Conservation (phyloP, 2,888 invertebrate species). For the Anagyrus pseudococci region DNA sequence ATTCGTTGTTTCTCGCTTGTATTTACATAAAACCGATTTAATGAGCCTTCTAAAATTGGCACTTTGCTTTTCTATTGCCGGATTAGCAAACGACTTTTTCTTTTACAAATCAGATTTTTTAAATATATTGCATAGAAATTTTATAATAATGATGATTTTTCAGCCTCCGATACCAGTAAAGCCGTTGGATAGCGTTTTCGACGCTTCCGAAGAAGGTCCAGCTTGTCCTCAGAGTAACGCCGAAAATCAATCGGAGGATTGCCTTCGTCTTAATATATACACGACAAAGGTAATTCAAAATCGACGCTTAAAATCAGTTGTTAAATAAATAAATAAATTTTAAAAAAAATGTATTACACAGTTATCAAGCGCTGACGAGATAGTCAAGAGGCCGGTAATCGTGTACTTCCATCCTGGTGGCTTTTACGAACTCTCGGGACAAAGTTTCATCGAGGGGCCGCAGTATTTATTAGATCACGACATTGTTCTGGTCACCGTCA, state of each 20-base stretch:
- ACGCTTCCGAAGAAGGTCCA: conserved; percentile 68
- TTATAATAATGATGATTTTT: conserved; percentile 6
- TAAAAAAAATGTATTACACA: too few species aligned
- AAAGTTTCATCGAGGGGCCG: conserved; percentile 60
- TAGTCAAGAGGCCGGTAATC: conserved; percentile 65
- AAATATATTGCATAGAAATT: too few species aligned
- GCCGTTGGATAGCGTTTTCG: conserved; percentile 64
- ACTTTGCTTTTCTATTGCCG: too few species aligned
- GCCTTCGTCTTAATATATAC: conserved; percentile 71
- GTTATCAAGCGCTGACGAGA: conserved; percentile 18
- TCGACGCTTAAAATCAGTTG: too few species aligned
- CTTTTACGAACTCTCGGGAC: conserved; percentile 68
- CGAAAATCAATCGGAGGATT: conserved; percentile 67
- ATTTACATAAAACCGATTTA: too few species aligned
- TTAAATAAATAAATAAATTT: too few species aligned
- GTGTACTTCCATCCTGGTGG: conserved; percentile 73
- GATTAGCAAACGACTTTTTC: too few species aligned
- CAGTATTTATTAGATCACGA: conserved; percentile 43
- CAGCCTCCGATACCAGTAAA: conserved; percentile 65
- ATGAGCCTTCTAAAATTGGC: too few species aligned
- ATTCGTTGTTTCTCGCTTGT: too few species aligned
- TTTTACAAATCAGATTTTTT: too few species aligned
- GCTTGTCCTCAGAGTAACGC: conserved; percentile 64
- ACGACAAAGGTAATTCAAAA: conserved; percentile 63
- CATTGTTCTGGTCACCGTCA: conserved; percentile 40